Evolutionary conservation across 2,888 invertebrate species (phyloP).

Genomic region (Caenorhabditis sp.): DNA sequence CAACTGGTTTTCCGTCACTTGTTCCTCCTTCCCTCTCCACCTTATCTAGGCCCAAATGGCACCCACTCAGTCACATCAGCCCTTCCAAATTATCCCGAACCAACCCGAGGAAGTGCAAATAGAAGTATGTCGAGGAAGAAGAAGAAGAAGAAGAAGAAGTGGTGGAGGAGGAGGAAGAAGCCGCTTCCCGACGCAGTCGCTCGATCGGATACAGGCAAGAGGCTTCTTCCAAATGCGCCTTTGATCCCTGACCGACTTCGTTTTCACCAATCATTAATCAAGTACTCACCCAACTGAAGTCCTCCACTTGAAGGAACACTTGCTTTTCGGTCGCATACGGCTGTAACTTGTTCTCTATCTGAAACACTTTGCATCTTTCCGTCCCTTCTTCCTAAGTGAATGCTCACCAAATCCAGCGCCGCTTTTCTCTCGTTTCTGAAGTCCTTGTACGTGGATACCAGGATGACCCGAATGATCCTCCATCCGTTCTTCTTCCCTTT

Average conservation of each 20-base stretch:
- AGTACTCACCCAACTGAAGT: conserved; percentile 59
- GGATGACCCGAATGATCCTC: conserved; percentile 51
- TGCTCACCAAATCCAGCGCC: conserved; percentile 39
- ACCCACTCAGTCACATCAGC: conserved; percentile 24
- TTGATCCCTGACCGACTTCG: conserved; percentile 46
- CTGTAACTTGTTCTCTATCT: conserved; percentile 53
- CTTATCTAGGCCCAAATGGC: conserved; percentile 23
- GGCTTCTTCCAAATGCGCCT: conserved; percentile 53
- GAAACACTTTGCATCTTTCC: conserved; percentile 3
- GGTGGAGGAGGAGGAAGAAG: conserved; percentile 7
- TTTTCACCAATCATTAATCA: not conserved
- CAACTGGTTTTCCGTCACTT: conserved; percentile 45
- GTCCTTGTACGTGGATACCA: conserved; percentile 63
- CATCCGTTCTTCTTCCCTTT: conserved; percentile 29
- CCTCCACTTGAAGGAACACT: conserved; percentile 60
- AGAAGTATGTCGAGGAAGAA: conserved; percentile 12
- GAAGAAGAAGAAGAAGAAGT: conserved; percentile 8
- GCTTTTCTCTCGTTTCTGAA: conserved; percentile 54
- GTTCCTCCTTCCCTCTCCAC: conserved; percentile 8
- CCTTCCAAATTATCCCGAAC: conserved; percentile 20
- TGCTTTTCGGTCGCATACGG: conserved; percentile 42
- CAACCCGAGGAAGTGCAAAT: conserved; percentile 58
- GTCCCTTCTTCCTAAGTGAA: not conserved
- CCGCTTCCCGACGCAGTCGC: conserved; percentile 51
- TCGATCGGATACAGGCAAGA: conserved; percentile 55